Conservation (phyloP, 2,888 invertebrate genomes). For the Xiphydria camelus region DNA sequence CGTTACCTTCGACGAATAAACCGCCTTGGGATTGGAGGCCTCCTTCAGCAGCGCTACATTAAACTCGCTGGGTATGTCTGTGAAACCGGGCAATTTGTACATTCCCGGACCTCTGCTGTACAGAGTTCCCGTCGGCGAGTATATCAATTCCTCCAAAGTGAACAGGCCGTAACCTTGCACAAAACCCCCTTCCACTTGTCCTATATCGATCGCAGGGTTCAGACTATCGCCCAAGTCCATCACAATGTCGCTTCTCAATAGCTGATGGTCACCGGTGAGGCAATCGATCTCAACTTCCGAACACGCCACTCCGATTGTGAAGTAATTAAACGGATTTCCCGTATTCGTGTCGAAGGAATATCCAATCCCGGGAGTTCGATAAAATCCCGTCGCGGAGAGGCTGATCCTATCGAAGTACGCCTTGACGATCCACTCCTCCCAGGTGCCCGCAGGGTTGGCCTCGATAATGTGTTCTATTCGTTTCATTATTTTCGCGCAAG, state of each 20-base stretch:
- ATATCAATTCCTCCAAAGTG: constrained; percentile 86
- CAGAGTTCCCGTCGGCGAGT: constrained; percentile 80
- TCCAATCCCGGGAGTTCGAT: constrained; percentile 75
- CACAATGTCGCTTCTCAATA: constrained; percentile 85
- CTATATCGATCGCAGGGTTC: constrained; percentile 96
- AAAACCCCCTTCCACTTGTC: constrained; percentile 95
- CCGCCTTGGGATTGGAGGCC: constrained; percentile 86
- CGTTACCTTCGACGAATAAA: constrained; percentile 92
- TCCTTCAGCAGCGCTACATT: constrained; percentile 91
- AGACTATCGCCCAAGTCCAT: constrained; percentile 96
- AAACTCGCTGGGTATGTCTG: constrained; percentile 88
- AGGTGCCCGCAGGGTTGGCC: constrained; percentile 74
- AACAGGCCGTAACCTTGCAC: constrained; percentile 93
- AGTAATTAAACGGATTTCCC: constrained; percentile 81
- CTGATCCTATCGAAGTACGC: constrained; percentile 80
- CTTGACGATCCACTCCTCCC: constrained; percentile 81
- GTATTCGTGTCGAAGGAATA: constrained; percentile 71
- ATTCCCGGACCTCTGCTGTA: constrained; percentile 89
- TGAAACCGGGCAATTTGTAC: constrained; percentile 92
- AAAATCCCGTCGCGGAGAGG: constrained; percentile 82
- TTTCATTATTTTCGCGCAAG: constrained; percentile 74
- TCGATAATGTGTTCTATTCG: constrained; percentile 76
- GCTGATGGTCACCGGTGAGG: constrained; percentile 89
- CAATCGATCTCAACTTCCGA: constrained; percentile 93
- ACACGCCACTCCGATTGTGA: constrained; percentile 82